Conservation (phyloP, 2,888 invertebrate species). For the Heliconius hortense region DNA sequence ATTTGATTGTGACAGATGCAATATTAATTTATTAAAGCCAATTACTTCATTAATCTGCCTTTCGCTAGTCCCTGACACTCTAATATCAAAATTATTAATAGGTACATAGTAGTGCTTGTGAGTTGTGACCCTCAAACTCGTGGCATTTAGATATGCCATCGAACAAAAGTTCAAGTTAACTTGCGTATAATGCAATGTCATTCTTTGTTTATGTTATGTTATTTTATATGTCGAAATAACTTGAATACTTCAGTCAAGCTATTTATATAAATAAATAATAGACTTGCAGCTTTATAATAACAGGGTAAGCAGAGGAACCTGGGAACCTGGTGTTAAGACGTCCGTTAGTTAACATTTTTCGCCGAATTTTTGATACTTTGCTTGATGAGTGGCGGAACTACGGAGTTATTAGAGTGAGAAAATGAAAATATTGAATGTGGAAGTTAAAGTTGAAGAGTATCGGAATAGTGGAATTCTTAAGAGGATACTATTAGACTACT, state of each 20-base stretch:
- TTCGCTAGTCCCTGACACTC: constrained; percentile 35
- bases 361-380: too few relatives aligned
- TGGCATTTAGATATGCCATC: constrained; percentile 21
- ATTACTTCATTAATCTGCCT: constrained; percentile 27
- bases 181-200: constrained; percentile 10
- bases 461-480: not conserved
- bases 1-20: constrained; percentile 17
- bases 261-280: not conserved
- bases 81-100: constrained; percentile 1
- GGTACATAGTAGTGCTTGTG: not conserved
- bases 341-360: too few relatives aligned
- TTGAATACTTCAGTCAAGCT: too few relatives aligned
- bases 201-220: constrained; percentile 5
- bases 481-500: too few relatives aligned
- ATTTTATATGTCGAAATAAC: not conserved
- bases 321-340: not conserved
- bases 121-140: constrained; percentile 11
- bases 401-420: too few relatives aligned
- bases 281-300: not conserved
- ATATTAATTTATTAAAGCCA: constrained; percentile 28
- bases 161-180: constrained; percentile 17
- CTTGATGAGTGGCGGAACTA: too few relatives aligned
- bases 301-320: not conserved
- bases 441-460: too few relatives aligned
- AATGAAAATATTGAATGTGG: too few relatives aligned